Evolutionary conservation across 2,113 vertebrate genomes (phyloP), one percentile per base, ranked within the genome.

Genomic region (Anser cygnoides): DNA sequence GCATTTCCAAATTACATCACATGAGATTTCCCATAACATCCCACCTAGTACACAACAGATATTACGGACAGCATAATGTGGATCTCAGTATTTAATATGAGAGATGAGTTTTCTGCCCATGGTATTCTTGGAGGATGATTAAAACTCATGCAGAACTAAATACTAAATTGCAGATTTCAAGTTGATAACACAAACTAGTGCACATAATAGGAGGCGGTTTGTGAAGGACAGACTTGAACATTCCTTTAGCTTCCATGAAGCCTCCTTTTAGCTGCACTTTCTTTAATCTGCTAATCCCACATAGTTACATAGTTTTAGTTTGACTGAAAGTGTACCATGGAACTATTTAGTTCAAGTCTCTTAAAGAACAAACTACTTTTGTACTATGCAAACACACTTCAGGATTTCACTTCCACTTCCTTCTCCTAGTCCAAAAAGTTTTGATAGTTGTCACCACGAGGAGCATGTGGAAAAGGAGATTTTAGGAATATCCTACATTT

Each of bases 371-470:
- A 90, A 52, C 4, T 31, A 23, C 13, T 37, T 89, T 66, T 55
- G 17, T 5, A 55, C 11, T 46, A 52, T 2, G 7, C 21, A 68
- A 82, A 37, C 3, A 79, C 7, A n/a, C 15, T 67, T 54, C 5
- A 67, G 13, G 9, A 82, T n/a, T 79, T 63, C 21, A 5, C 29
- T 37, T 68, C 67, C 21, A 63, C 35, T 75, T 17, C 9, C 18
- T 62, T 25, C 2, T 50, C 5, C 3, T 12, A 76, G 2, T 17
- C 3, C 19, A 67, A 15, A 46, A 85, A 39, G 12, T 23, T 75
- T 67, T 14, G 76, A n/a, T 13, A 28, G 4, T n/a, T 46, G 55
- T 3, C 0, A 9, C 8, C 5, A 33, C 1, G 2, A 83, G 41
- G 7, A 37, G 7, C 20, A 37, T 20, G 49, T 3, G 13, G 41